Evolutionary conservation across 2,113 vertebrate genomes (phyloP), one percentile per base, ranked within the genome.

Genomic region (Lamprologus speciosus): DNA sequence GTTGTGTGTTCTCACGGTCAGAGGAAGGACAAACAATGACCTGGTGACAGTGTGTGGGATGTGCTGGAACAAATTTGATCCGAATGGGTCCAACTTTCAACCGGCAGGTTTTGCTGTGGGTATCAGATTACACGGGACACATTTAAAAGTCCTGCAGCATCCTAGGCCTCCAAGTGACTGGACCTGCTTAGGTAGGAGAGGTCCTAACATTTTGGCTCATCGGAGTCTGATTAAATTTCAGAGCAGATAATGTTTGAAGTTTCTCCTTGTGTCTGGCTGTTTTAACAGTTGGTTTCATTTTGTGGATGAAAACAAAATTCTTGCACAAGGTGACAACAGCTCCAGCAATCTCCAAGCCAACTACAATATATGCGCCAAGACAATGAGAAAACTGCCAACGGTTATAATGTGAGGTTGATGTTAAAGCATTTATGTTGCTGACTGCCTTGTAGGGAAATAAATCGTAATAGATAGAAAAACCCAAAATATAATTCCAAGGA

Each of bases 391-490:
- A 87, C 79, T 53, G 51, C 73, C 87, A 86, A 79, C 82, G 63
- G 79, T 73, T 58, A 58, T 65, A 75, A 19, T 57, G 68, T 37
- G 50, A 60, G 40, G 60, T 75, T 75, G 37, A 26, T 81, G 80
- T 78, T 42, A 40, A 58, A 86, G 65, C 6, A 42, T 57, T 65
- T 53, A 81, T 17, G 17, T 50, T 70, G 50, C 14, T 19, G 70
- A 82, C 37, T 53, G 33, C 91, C 89, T 87, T 87, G 58, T 83
- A 91, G 57, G 91, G 91, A 86, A 37, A 55, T 23, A 84, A 89
- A 60, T 21, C 53, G 19, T 17, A 40, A 47, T 19, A 28, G 45
- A 23, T n/a, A 58, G 3, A 57, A 80, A 78, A 42, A n/a, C 12
- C 42, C 26, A 19, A 78, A 78, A 78, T 78, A 50, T 45, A 88